A percentile compares a stretch with the other conserved stretches of the same genome.
phyloP scores from a whole-genome alignment of 1,140 invertebrate species.

The Pachyrhynchus sulphureomaculatus region DNA sequence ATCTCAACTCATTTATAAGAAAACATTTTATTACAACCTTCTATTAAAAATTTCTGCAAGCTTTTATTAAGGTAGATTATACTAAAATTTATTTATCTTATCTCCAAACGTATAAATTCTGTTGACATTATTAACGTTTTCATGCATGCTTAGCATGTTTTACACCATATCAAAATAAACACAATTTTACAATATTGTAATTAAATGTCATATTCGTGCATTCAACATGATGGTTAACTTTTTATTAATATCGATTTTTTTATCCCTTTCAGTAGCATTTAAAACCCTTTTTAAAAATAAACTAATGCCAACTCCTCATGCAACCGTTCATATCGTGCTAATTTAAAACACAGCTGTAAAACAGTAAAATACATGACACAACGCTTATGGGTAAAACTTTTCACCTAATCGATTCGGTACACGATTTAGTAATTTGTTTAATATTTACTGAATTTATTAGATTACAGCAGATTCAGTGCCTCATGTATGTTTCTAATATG shows the following conservation, averaged over 20 bases:
- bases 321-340: no score
- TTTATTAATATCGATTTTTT: constrained; percentile 33
- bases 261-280: background rate
- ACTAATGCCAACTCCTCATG: no score
- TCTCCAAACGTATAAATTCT: constrained; percentile 19
- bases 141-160: constrained; percentile 24
- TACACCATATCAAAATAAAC: constrained; percentile 29
- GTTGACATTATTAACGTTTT: constrained; percentile 16
- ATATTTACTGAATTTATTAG: no score
- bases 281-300: no score
- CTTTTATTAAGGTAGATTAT: constrained; percentile 4
- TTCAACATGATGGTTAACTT: constrained; percentile 27
- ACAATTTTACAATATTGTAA: constrained; percentile 27
- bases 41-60: constrained; percentile 11
- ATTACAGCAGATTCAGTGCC: no score
- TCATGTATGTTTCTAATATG: no score
- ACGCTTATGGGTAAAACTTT: no score
- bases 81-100: constrained; percentile 23
- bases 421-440: no score
- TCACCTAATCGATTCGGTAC: no score
- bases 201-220: constrained; percentile 31
- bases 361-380: no score
- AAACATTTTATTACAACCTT: background rate
- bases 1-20: constrained; percentile 3
- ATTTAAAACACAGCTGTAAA: no score